Base-by-base conservation (phyloP, 2,888 invertebrate species). In the Drosophila affinis region DNA sequence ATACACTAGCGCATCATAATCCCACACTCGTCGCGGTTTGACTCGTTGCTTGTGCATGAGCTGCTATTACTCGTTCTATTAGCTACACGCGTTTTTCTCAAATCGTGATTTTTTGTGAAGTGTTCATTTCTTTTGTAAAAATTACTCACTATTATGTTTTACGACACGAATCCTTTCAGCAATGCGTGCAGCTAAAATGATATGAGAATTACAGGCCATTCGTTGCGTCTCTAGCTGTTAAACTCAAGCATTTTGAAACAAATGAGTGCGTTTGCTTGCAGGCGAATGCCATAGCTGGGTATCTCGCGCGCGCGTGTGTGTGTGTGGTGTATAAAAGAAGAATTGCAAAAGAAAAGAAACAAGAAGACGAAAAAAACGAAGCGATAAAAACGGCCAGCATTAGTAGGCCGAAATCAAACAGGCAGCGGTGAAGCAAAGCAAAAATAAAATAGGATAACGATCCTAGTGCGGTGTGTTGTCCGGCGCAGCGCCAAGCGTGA, bases 51-150 rank as follows among this genome's bases (percentile, higher is more conserved):
- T 39, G 2, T 39, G 14, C 14, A 39, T 39, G 39, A 39, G 39
- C 39, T 39, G 39, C 39, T 39, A 7, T n/a, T 62, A 85, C 74
- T 85, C 86, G 80, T 68, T 60, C 60, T 64, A 56, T 48, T 65
- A 73, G 73, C 75, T 78, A 80, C 78, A 86, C 87, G 84, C 81
- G 81, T 81, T 82, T 81, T 84, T 84, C 73, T 69, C 52, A 75
- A 82, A 84, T 84, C 87, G 81, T 87, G 85, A 65, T 81, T 84
- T 84, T 82, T 87, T 87, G 76, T 84, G 64, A 61, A 62, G 71
- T 70, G 75, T 65, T 57, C 52, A 47, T 68, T 68, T 67, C 32
- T 54, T 70, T 70, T 59, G 14, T 62, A 48, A 17, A 32, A 29
- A 39, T 62, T 29, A 14, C 39, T 39, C 44, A 44, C 39, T 49